Conservation (phyloP, 2,888 invertebrate species). For the Bugulina stolonifera region DNA sequence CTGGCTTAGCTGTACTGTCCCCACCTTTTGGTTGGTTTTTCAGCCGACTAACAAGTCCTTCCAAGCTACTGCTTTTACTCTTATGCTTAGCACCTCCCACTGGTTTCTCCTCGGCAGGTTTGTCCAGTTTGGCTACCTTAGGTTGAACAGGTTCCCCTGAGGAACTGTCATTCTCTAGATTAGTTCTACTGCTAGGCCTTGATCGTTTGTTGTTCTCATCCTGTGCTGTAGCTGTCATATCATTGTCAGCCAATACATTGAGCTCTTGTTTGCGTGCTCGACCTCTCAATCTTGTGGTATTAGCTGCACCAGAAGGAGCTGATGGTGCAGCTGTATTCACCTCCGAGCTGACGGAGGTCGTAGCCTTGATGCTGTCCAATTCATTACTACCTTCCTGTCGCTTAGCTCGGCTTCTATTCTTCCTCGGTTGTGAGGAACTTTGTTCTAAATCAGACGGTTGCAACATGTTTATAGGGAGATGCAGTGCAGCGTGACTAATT, state of each 20-base stretch:
- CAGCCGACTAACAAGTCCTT: slow-evolving; percentile 4
- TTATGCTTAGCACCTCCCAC: background rate
- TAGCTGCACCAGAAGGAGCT: too few relatives aligned
- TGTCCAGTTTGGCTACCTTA: background rate
- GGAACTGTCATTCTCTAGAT: background rate
- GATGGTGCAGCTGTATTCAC: too few relatives aligned
- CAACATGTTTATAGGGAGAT: too few relatives aligned
- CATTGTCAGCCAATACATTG: background rate
- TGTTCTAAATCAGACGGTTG: too few relatives aligned
- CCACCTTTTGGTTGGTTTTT: background rate
- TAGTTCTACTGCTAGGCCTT: background rate
- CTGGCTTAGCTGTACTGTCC: background rate
- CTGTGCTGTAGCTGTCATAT: background rate
- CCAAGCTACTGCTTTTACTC: background rate
- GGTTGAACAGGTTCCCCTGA: background rate
- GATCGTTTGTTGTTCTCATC: slow-evolving; percentile 1
- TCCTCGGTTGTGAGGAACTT: too few relatives aligned
- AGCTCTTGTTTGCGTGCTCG: slow-evolving; percentile 14
- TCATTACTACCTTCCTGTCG: too few relatives aligned
- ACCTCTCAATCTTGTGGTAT: background rate
- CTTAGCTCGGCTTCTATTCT: too few relatives aligned
- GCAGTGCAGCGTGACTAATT: too few relatives aligned
- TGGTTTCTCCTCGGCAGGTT: background rate
- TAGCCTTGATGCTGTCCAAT: too few relatives aligned
- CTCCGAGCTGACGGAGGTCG: too few relatives aligned